These are phyloP conservation scores for Patiria miniata DNA, from an alignment of 35 echinoderm and acorn worm species.

Conservation along the genomic window DNA sequence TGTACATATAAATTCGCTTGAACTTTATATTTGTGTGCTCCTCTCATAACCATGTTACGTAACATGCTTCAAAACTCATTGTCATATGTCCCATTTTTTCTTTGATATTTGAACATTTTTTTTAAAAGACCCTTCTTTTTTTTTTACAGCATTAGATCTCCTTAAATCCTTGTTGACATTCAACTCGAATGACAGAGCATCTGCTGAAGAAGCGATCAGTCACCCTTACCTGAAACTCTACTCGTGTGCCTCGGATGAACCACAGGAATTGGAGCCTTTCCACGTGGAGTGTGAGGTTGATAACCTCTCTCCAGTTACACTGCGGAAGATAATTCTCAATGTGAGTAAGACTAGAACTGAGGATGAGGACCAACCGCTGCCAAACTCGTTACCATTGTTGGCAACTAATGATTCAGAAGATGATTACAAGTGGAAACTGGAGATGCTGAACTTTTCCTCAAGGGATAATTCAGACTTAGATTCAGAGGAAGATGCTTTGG, in stretches of 20 bases:
- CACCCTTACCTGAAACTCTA: slow-evolving; percentile 77
- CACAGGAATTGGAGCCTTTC: slow-evolving; percentile 49
- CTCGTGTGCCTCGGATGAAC: slow-evolving; percentile 69
- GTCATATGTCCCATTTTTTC: neutral
- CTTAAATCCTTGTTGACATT: slow-evolving; percentile 68
- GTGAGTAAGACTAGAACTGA: slow-evolving; percentile 34
- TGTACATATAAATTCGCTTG: too few relatives aligned
- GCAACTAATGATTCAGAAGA: slow-evolving; percentile 30
- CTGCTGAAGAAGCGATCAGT: slow-evolving; percentile 69
- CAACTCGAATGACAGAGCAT: slow-evolving; percentile 53
- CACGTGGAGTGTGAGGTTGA: slow-evolving; percentile 76
- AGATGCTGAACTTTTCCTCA: slow-evolving; percentile 19
- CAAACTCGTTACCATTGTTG: neutral
- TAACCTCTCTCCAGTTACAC: slow-evolving; percentile 58
- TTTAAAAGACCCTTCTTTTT: neutral
- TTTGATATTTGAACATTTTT: neutral
- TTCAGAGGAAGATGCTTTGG: slow-evolving; percentile 42
- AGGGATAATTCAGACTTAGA: slow-evolving; percentile 35
- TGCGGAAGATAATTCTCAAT: slow-evolving; percentile 62
- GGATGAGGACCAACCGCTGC: neutral
- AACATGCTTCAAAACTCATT: neutral
- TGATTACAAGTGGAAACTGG: slow-evolving; percentile 21
- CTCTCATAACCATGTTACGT: too few relatives aligned
- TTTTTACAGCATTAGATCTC: slow-evolving; percentile 63
- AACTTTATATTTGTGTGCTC: too few relatives aligned